Conservation (phyloP, 2,888 invertebrate genomes). For the Eupithecia abbreviata region DNA sequence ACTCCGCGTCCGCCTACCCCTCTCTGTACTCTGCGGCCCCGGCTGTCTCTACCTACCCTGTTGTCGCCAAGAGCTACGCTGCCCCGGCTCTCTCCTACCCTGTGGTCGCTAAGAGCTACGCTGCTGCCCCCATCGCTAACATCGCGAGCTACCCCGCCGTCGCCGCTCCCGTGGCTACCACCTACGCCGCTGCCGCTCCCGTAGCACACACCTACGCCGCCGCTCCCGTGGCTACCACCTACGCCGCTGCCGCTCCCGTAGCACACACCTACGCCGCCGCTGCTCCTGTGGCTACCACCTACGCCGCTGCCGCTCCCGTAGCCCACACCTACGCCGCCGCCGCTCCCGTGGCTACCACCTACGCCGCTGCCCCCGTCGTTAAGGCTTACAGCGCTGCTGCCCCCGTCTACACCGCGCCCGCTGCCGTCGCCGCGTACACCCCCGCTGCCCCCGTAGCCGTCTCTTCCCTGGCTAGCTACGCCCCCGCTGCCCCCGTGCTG, state of each 20-base stretch:
- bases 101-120: constrained; percentile 17
- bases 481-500: constrained; percentile 15
- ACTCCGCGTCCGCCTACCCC: constrained; percentile 19
- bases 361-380: neutral
- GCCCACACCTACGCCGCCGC: constrained; percentile 12
- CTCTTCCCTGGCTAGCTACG: neutral
- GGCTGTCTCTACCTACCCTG: constrained; percentile 8
- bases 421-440: constrained; percentile 11
- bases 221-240: constrained; percentile 9
- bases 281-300: neutral
- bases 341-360: constrained; percentile 3
- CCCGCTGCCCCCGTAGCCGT: constrained; percentile 13
- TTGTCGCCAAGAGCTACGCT: constrained; percentile 21
- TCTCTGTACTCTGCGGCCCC: constrained; percentile 12
- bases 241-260: constrained; percentile 5
- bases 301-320: neutral
- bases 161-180: constrained; percentile 15
- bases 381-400: neutral
- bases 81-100: constrained; percentile 20
- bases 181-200: constrained; percentile 13
- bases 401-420: constrained; percentile 42
- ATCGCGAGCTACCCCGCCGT: constrained; percentile 6
- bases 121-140: constrained; percentile 17
- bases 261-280: constrained; percentile 27
- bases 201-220: constrained; percentile 1